Base-by-base conservation (phyloP, 1,140 invertebrate genomes). In the Coenobita brevimanus region DNA sequence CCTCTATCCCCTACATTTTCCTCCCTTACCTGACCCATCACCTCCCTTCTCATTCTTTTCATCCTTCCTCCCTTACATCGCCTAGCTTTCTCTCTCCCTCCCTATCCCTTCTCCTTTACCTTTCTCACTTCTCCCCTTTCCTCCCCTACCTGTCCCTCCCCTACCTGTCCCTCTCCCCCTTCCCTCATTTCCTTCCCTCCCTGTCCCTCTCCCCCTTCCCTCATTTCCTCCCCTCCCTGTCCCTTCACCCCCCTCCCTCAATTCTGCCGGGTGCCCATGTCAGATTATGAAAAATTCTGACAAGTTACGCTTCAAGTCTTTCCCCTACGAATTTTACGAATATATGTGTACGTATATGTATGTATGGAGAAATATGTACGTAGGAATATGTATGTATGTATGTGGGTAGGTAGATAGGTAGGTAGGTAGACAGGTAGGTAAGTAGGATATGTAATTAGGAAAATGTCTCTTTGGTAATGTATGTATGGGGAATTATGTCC, bases 161-260 rank as follows among this genome's bases (percentile, higher is more conserved):
- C 60, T 21, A 36, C 27, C 62, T 67, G 17, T 17, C 43, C 84
- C 69, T n/a, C 54, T 76, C 54, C 54, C 50, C 41, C 41, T 76
- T 60, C 76, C 75, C 69, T 73, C 84, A 43, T 67, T 71, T 71
- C 84, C 84, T 87, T 87, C 75, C 75, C 84, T 80, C 84, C 84
- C 80, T 76, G 84, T 87, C 84, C 17, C 46, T 50, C 46, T 50
- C 46, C 17, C 36, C 38, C 33, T 43, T 30, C 10, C 69, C 50
- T 27, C 36, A 64, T 2, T 1, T 57, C 13, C 15, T 54, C 46
- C 69, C 30, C 30, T 60, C 30, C 3, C 46, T 27, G 17, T 38
- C 50, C 21, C 24, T 36, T 57, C 21, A 10, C 13, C 17, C 60
- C 46, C 75, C 75, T 15, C 62, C 41, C 27, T 36, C 27, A 36